Percentiles rank a stretch among this genome's conserved stretches.
Conservation (phyloP, 2,888 invertebrate species). For the Podabrus alpinus region DNA sequence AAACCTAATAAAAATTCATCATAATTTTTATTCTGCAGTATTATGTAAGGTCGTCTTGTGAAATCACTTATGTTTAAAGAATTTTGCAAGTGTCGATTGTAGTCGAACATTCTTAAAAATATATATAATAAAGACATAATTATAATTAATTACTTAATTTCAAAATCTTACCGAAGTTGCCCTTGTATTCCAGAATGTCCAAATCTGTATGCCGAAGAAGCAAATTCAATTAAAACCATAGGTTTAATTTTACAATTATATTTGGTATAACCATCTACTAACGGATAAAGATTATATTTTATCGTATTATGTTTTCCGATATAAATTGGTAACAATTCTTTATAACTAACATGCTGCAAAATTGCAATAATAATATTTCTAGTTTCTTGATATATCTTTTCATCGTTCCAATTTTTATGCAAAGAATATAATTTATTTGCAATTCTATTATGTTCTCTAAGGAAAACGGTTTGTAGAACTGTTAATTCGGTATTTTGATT, state of each 20-base stretch:
- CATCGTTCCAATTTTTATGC: conserved; percentile 72
- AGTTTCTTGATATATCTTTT: conserved; percentile 68
- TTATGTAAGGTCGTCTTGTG: conserved; percentile 16
- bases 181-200: conserved; percentile 32
- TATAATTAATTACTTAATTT: neutral
- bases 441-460: conserved; percentile 75
- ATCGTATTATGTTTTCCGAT: conserved; percentile 63
- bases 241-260: conserved; percentile 21
- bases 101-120: conserved; percentile 3
- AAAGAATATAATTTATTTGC: conserved; percentile 61
- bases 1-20: conserved; percentile 60
- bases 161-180: conserved; percentile 4
- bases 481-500: conserved; percentile 74
- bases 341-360: conserved; percentile 71
- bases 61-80: conserved; percentile 8
- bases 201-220: conserved; percentile 24
- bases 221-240: conserved; percentile 19
- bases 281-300: conserved; percentile 59
- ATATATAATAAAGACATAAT: conserved; percentile 12
- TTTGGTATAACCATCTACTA: conserved; percentile 54
- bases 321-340: conserved; percentile 73
- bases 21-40: conserved; percentile 56
- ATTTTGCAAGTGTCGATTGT: neutral
- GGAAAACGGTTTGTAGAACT: conserved; percentile 67
- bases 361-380: conserved; percentile 67